Evolutionary conservation across 1,140 invertebrate species (phyloP).

Genomic region (Pseudomyrmex pallidus): DNA sequence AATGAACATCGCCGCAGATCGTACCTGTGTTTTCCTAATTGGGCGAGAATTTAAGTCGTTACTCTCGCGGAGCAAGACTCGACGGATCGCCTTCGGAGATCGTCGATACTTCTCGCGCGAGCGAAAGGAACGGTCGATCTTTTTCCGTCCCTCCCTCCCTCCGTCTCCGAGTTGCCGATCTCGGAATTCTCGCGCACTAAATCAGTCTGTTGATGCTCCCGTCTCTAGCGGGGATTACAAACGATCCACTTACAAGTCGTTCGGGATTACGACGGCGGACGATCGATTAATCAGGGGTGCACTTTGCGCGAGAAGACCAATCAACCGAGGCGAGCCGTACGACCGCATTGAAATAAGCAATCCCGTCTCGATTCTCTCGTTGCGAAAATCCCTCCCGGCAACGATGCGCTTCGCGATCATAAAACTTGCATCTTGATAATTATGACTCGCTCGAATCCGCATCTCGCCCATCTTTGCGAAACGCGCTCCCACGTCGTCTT

Average conservation of each 20-base stretch:
- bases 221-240: slow-evolving; percentile 57
- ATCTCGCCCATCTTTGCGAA: slow-evolving; percentile 42
- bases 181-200: slow-evolving; percentile 46
- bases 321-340: slow-evolving; percentile 25
- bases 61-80: slow-evolving; percentile 14
- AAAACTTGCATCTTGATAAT: slow-evolving; percentile 50
- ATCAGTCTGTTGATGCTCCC: slow-evolving; percentile 54
- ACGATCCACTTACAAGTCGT: slow-evolving; percentile 70
- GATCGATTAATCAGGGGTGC: slow-evolving; percentile 67
- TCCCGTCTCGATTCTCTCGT: slow-evolving; percentile 35
- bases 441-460: background rate
- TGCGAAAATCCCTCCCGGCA: slow-evolving; percentile 38
- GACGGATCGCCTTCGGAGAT: slow-evolving; percentile 33
- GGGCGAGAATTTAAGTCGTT: slow-evolving; percentile 37
- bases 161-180: slow-evolving; percentile 30
- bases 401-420: slow-evolving; percentile 24
- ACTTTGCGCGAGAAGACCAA: slow-evolving; percentile 47
- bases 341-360: slow-evolving; percentile 56
- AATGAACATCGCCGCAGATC: slow-evolving; percentile 24
- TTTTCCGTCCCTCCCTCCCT: background rate
- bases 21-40: slow-evolving; percentile 22
- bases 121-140: background rate
- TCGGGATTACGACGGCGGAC: slow-evolving; percentile 61
- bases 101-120: background rate
- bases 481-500: background rate